A percentile compares a stretch with the other conserved stretches of the same genome.
phyloP scores from a whole-genome alignment of 35 echinoderm and acorn worm species.

The Nesometra sesokonis region DNA sequence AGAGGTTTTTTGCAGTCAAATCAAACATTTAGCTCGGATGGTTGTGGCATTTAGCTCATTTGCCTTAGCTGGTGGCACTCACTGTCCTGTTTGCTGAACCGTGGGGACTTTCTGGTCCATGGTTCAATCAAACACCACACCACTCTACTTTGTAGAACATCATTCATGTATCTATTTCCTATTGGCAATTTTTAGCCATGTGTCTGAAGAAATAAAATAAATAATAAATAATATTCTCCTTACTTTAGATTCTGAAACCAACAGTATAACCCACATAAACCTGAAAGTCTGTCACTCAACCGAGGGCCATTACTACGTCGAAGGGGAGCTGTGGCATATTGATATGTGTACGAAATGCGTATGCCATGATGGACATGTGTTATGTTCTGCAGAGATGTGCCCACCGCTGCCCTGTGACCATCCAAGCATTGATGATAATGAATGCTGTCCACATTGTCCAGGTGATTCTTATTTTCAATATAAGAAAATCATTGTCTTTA shows the following conservation, averaged over 20 bases:
- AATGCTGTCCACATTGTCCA: slow-evolving; percentile 65
- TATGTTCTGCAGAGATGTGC: slow-evolving; percentile 55
- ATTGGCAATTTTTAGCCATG: too few relatives aligned
- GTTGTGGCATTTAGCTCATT: too few relatives aligned
- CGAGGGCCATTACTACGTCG: slow-evolving; percentile 71
- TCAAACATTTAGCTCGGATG: too few relatives aligned
- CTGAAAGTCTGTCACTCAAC: slow-evolving; percentile 77
- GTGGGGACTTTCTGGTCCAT: too few relatives aligned
- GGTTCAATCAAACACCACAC: too few relatives aligned
- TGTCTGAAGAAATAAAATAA: too few relatives aligned
- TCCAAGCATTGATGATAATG: slow-evolving; percentile 26
- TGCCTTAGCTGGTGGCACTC: too few relatives aligned
- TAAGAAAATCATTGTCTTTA: too few relatives aligned
- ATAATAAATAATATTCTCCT: neutral
- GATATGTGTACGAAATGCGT: slow-evolving; percentile 71
- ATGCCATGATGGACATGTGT: slow-evolving; percentile 74
- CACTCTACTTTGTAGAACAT: too few relatives aligned
- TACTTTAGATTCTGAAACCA: slow-evolving; percentile 6
- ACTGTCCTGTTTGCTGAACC: too few relatives aligned
- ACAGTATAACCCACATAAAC: slow-evolving; percentile 15
- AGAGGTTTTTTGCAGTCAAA: too few relatives aligned
- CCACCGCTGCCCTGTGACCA: slow-evolving; percentile 68
- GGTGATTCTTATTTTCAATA: neutral
- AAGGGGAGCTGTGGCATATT: slow-evolving; percentile 79
- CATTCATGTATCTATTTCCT: too few relatives aligned